Base-by-base conservation (phyloP, 2,797 vertebrate species). In the Acipenser ruthenus region DNA sequence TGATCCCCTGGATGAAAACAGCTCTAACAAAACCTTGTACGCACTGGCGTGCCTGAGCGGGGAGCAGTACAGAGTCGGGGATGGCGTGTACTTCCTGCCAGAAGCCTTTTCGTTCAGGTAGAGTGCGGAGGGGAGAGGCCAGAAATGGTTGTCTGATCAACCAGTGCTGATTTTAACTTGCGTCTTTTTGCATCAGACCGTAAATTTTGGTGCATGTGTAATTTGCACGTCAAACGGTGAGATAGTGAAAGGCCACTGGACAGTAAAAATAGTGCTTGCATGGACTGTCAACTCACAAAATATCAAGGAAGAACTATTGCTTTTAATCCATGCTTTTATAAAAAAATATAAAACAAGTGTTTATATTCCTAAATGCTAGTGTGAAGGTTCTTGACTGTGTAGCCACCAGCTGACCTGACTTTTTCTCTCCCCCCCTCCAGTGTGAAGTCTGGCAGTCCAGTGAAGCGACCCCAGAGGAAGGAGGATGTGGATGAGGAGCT, bases 401-500 rank as follows among this genome's bases (percentile, higher is more conserved):
- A 37, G 23, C 23, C 23, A 37, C 23, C 23, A 37, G 23, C 23
- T 37, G 23, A 37, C 18, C 63, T 66, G 3, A 37, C 10, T 4
- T 7, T 64, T 18, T 50, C 11, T 7, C 37, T 8, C 15, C 10
- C 15, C 15, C 2, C 9, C 37, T 2, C 47, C 67, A 97, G 95
- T 62, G 83, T 97, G 69, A 96, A 92, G 70, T 85, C 90, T 0
- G 87, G 90, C 6, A 97, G 93, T 74, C 95, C 96, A 0, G 79
- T 90, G 74, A 98, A 97, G 70, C 84, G 95, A 6, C 86, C 93
- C 0, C 89, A 91, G 10, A 87, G 88, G 63, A 99, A 96, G 73
- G 95, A 98, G 4, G 91, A 95, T 0, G 93, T 94, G 73, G 93
- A 99, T 1, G 96, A 98, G 69, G 94, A 95, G 8, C 79, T 97